Percentiles rank a stretch among this genome's conserved stretches.
Conservation (phyloP, 2,888 invertebrate species). For the Hypercompe scribonia region DNA sequence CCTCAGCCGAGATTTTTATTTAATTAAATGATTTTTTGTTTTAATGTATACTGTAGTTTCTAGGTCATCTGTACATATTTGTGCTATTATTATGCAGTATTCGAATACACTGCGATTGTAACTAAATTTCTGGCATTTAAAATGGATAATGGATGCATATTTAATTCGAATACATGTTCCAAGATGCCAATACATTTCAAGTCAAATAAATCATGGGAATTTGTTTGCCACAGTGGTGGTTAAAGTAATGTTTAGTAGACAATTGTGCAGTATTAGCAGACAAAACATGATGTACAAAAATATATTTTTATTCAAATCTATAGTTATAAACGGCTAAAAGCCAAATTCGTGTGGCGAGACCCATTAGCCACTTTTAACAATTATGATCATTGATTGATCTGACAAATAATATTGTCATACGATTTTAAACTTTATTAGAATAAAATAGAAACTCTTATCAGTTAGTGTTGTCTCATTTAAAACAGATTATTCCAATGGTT, state of each 20-base stretch:
- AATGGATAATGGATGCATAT: not conserved
- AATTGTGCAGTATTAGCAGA: not conserved
- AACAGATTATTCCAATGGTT: conserved; percentile 1
- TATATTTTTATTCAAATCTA: not conserved
- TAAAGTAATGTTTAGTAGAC: not conserved
- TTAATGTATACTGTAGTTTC: not conserved
- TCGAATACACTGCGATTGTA: not conserved
- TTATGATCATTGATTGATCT: not conserved
- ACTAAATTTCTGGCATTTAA: not conserved
- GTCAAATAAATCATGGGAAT: not conserved
- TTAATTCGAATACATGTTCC: not conserved
- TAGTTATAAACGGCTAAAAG: no score
- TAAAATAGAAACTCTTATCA: not conserved
- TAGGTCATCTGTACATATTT: not conserved
- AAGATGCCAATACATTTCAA: not conserved
- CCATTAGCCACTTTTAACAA: no score
- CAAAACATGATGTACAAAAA: not conserved
- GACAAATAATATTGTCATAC: not conserved
- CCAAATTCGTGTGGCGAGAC: no score
- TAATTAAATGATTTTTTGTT: not conserved
- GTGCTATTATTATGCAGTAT: not conserved
- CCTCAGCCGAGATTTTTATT: not conserved
- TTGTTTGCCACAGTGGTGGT: not conserved
- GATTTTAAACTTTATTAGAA: not conserved
- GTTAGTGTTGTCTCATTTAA: not conserved